Evolutionary conservation across 2,113 vertebrate genomes (phyloP).

Genomic region (Lampris megalopsis): DNA sequence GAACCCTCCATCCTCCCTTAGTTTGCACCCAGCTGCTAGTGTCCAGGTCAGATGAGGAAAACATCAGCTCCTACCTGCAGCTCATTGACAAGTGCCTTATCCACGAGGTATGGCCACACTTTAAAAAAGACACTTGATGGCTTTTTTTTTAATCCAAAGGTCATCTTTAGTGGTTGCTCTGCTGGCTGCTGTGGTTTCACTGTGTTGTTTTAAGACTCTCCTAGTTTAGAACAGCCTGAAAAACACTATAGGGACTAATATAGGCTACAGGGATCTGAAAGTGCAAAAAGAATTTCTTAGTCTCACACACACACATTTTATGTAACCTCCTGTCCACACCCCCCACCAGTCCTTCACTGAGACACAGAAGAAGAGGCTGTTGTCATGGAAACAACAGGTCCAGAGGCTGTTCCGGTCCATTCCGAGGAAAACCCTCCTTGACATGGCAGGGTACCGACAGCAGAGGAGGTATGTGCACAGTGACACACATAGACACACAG

Average conservation of each 20-base stretch:
- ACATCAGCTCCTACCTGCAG: constrained; percentile 98
- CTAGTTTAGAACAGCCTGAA: too few relatives aligned
- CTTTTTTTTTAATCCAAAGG: too few relatives aligned
- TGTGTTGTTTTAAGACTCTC: too few relatives aligned
- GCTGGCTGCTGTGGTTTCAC: too few relatives aligned
- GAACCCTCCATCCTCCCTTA: constrained; percentile 59
- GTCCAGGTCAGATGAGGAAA: constrained; percentile 96
- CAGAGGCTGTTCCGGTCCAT: constrained; percentile 98
- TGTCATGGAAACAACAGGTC: constrained; percentile 99
- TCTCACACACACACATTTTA: not conserved
- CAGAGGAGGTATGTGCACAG: constrained; percentile 87
- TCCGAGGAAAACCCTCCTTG: constrained; percentile 96
- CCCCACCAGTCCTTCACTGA: constrained; percentile 93
- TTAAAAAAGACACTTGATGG: not conserved
- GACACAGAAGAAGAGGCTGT: constrained; percentile 97
- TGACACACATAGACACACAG: not conserved
- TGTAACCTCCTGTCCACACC: not conserved
- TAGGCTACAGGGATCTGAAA: not conserved
- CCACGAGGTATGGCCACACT: constrained; percentile 88
- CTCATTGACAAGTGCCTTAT: constrained; percentile 98
- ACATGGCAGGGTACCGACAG: constrained; percentile 94
- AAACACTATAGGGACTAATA: too few relatives aligned
- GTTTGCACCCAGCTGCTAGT: constrained; percentile 98
- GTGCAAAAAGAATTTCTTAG: not conserved
- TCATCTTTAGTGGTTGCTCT: too few relatives aligned